phyloP scores from a whole-genome alignment of 2,888 invertebrate species.

The Palloptera scutellata region DNA sequence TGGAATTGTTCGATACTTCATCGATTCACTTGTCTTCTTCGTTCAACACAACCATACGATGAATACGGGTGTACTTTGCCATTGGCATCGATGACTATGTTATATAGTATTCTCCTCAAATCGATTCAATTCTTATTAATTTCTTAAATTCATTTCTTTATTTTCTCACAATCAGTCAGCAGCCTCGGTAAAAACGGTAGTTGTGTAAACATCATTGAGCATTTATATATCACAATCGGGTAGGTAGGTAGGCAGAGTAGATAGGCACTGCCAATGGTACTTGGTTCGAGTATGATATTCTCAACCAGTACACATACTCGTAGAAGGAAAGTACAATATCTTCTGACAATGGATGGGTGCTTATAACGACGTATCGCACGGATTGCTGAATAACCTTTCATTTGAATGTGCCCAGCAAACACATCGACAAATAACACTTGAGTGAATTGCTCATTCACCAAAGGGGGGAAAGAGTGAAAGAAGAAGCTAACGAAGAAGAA shows the following conservation, averaged over 20 bases:
- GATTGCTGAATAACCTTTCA: slow-evolving; percentile 23
- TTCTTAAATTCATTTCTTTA: slow-evolving; percentile 12
- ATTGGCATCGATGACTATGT: neutral
- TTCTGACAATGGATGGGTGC: slow-evolving; percentile 3
- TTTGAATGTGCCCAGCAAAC: slow-evolving; percentile 11
- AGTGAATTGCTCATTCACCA: slow-evolving; percentile 3
- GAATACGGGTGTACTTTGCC: neutral
- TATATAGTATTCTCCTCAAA: slow-evolving; percentile 2
- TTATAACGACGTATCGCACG: slow-evolving; percentile 1
- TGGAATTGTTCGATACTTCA: too few relatives aligned
- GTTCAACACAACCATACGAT: neutral
- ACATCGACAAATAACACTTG: slow-evolving; percentile 19
- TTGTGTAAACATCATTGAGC: slow-evolving; percentile 21
- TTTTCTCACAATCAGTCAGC: slow-evolving; percentile 21
- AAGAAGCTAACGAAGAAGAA: too few relatives aligned
- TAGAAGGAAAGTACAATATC: neutral
- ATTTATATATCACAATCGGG: slow-evolving; percentile 6
- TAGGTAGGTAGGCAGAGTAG: neutral
- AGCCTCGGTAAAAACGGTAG: slow-evolving; percentile 23
- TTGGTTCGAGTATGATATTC: slow-evolving; percentile 14
- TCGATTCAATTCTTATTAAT: slow-evolving; percentile 14
- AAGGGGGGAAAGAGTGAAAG: too few relatives aligned
- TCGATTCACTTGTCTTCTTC: slow-evolving; percentile 2
- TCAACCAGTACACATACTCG: slow-evolving; percentile 9
- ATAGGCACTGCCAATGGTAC: neutral